phyloP scores from a whole-genome alignment of 1,140 invertebrate genomes.

The Drosophila novamexicana region DNA sequence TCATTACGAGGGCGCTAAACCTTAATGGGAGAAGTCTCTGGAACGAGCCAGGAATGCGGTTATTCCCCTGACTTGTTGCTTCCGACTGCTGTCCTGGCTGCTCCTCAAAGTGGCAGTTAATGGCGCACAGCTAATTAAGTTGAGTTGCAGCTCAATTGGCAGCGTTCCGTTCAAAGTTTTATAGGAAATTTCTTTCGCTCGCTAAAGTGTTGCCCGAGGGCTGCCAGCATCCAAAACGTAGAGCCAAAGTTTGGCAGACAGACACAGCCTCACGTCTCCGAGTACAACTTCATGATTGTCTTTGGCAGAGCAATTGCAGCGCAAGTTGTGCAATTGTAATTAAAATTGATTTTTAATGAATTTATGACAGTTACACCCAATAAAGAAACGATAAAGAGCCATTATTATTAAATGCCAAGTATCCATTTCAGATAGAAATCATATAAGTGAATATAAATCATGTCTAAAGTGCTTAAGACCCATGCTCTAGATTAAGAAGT shows the following conservation, averaged over 20 bases:
- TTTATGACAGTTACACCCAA: slow-evolving; percentile 42
- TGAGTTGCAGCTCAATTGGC: slow-evolving; percentile 10
- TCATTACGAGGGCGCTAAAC: neutral
- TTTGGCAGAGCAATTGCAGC: slow-evolving; percentile 3
- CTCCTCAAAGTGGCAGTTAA: slow-evolving; percentile 31
- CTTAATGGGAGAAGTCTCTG: neutral
- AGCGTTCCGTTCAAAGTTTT: slow-evolving; percentile 8
- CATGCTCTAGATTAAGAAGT: too few species aligned
- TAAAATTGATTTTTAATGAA: slow-evolving; percentile 61
- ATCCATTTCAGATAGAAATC: neutral
- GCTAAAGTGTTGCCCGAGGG: neutral
- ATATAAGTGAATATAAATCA: too few species aligned
- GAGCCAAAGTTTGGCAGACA: slow-evolving; percentile 10
- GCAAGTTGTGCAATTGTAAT: slow-evolving; percentile 22
- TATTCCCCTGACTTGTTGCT: slow-evolving; percentile 3
- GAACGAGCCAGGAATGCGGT: neutral
- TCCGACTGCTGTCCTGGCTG: neutral
- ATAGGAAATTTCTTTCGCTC: neutral
- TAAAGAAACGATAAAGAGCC: slow-evolving; percentile 14
- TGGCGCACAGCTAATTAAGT: slow-evolving; percentile 42
- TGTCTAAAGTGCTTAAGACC: too few species aligned
- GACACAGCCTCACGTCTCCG: slow-evolving; percentile 25
- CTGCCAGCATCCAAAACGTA: neutral
- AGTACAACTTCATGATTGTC: slow-evolving; percentile 9
- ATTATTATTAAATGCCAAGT: slow-evolving; percentile 5